A percentile compares a stretch with the other conserved stretches of the same genome.
phyloP scores from a whole-genome alignment of 2,888 invertebrate species.

The Macaria liturata region DNA sequence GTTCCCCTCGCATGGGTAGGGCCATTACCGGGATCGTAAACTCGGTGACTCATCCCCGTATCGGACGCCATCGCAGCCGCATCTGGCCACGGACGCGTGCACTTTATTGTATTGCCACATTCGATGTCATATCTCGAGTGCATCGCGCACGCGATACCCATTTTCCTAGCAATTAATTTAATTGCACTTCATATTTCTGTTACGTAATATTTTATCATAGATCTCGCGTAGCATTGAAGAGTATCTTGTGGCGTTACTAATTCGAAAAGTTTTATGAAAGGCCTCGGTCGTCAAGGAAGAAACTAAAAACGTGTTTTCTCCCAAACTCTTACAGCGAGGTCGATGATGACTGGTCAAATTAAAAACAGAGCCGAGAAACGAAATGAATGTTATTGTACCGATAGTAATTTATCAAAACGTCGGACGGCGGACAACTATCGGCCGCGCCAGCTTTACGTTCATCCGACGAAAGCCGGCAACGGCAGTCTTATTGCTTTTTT shows the following conservation, averaged over 20 bases:
- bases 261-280: conserved; percentile 46
- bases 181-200: conserved; percentile 11
- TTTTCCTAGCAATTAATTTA: conserved; percentile 9
- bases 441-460: conserved; percentile 47
- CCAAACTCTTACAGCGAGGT: conserved; percentile 45
- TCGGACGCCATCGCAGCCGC: conserved; percentile 45
- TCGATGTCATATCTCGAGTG: conserved; percentile 34
- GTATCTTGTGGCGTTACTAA: conserved; percentile 12
- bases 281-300: conserved; percentile 46
- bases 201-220: background rate
- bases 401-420: conserved; percentile 77
- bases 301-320: conserved; percentile 58
- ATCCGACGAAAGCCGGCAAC: conserved; percentile 50
- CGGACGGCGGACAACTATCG: conserved; percentile 49
- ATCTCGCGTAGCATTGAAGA: conserved; percentile 4
- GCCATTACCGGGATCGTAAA: conserved; percentile 45
- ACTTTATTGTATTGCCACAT: conserved; percentile 46
- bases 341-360: conserved; percentile 67
- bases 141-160: conserved; percentile 41
- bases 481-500: conserved; percentile 59
- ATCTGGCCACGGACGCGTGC: conserved; percentile 55
- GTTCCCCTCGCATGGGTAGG: conserved; percentile 40
- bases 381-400: conserved; percentile 70
- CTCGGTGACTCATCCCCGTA: conserved; percentile 54
- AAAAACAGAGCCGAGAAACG: conserved; percentile 57